Base-by-base conservation (phyloP, 2,797 vertebrate species). In the Sebastes trivittatus region DNA sequence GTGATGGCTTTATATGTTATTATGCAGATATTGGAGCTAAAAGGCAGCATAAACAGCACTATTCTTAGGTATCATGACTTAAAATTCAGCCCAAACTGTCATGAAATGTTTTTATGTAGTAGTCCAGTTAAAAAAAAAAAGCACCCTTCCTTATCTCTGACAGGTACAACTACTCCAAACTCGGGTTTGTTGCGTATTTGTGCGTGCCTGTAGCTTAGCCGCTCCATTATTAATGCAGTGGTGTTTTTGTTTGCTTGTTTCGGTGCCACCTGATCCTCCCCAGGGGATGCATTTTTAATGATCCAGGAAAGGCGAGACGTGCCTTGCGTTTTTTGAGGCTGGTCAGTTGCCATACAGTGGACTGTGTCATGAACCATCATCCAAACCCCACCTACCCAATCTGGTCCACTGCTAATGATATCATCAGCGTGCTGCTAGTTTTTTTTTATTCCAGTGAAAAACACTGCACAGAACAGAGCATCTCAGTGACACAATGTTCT, bases 161-260 rank as follows among this genome's bases (percentile, higher is more conserved):
- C 68, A 72, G 70, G 56, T 60, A 58, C 74, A 78, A 11, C 54
- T 70, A 16, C 73, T 78, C 49, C 69, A 38, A 64, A 76, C 69
- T 25, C 3, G 0, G 22, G 42, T 59, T 60, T 46, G 49, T 64
- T 13, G 29, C 38, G 16, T 78, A 66, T 85, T 65, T 75, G 54
- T 80, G 64, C 32, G 34, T 56, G 68, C 58, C 2, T 74, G 72
- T 30, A 81, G 77, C 64, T 80, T 54, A 71, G 83, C 49, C 77
- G 4, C 79, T 95, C 74, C 84, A 94, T 94, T 93, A 94, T 94
- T 95, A 87, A 95, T 93, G 89, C 80, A 62, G 79, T 13, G 42
- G 79, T 89, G 88, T 94, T 94, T 93, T 94, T 93, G 90, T 93
- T 94, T 92, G 80, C 89, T 94, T 92, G 93, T 93, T 92, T 89